Percentiles rank a stretch among this genome's conserved stretches.
These are phyloP conservation scores for Disparrhopalites patrizii DNA, from an alignment of 2,888 invertebrate genomes.

Conservation along the genomic window DNA sequence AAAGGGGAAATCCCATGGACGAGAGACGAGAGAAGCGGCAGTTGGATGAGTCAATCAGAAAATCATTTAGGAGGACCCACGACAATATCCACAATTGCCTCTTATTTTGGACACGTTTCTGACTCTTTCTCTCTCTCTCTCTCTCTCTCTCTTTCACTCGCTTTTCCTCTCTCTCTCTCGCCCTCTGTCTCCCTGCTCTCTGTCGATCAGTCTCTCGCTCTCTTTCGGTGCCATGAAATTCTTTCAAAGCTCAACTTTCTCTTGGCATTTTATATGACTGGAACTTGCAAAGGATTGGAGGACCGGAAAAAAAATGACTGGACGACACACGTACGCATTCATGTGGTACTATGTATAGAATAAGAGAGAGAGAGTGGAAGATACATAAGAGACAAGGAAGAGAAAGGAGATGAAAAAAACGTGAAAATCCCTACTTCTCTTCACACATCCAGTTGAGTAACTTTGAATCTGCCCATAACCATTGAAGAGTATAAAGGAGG, in stretches of 20 bases:
- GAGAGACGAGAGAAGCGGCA: too few species aligned
- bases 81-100: conserved; percentile 16
- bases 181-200: not conserved
- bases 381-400: not conserved
- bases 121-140: not conserved
- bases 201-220: not conserved
- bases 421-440: too few species aligned
- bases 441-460: too few species aligned
- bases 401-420: not conserved
- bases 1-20: conserved; percentile 9
- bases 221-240: not conserved
- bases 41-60: conserved; percentile 30
- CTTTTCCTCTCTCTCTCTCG: not conserved
- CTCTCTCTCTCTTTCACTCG: not conserved
- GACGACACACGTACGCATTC: too few species aligned
- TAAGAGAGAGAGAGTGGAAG: not conserved
- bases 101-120: conserved; percentile 20
- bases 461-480: conserved; percentile 8
- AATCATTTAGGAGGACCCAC: conserved; percentile 25
- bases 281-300: too few species aligned
- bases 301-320: too few species aligned
- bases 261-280: conserved; percentile 1
- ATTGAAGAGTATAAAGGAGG: conserved; percentile 1
- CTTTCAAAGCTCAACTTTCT: not conserved
- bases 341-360: too few species aligned